Base-by-base conservation (phyloP, 2,113 vertebrate species). In the Pagrus major region DNA sequence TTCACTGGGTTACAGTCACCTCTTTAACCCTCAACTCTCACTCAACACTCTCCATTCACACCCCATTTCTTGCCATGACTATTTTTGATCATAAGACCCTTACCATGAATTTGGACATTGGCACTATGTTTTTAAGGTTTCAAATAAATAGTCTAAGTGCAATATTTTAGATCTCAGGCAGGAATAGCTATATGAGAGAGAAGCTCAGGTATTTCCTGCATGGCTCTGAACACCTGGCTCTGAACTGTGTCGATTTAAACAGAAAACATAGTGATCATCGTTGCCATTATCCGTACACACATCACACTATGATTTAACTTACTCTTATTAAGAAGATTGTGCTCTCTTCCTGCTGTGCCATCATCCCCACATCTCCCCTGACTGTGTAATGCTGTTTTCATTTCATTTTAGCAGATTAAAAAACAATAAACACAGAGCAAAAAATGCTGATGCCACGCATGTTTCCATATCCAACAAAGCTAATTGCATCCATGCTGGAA, bases 1-100 rank as follows among this genome's bases (percentile, higher is more conserved):
- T 71, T 67, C 23, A 66, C 37, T 18, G 49, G 23, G 47, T 69
- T 61, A 23, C 25, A 9, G 14, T 58, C 76, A 16, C 70, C 21
- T 31, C 55, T 76, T 25, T 44, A 61, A 66, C 58, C 11, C 60
- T 25, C 14, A 16, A 33, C 79, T 12, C 44, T 25, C 27, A 41
- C 3, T 35, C 5, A 44, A 66, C 35, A 37, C 31, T 4, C 44
- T 4, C 14, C n/a, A 31, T 2, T 5, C 23, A 29, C 7, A 0
- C 37, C 20, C 23, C 25, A 0, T 60, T 65, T 44, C 39, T 60
- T 23, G 21, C 14, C n/a, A 3, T 65, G 35, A 31, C 58, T 47
- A 47, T 56, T 79, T 68, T 21, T n/a, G 4, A 60, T 56, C 27
- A 66, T 41, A 12, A 56, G 15, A 23, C 29, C 29, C 29, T 9